Conservation (phyloP, 2,797 vertebrate genomes). For the Triplophysa bombifrons region DNA sequence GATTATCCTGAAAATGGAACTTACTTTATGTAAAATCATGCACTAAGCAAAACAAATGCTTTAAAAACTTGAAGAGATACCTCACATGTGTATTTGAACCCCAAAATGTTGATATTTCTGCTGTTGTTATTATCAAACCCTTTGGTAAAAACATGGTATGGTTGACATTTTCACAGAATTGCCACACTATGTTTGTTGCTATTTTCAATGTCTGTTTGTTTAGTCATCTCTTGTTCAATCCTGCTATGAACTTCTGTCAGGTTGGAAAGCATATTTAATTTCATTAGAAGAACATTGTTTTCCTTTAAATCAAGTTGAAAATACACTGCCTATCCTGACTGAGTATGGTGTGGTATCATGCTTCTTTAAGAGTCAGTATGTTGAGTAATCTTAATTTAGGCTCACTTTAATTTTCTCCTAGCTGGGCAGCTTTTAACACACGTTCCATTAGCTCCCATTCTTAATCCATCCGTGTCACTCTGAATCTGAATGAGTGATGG, state of each 20-base stretch:
- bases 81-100: no score
- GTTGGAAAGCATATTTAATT: not conserved
- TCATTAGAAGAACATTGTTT: not conserved
- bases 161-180: no score
- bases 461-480: conserved; percentile 67
- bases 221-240: not conserved
- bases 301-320: conserved; percentile 14
- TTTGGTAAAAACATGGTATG: no score
- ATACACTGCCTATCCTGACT: not conserved
- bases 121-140: no score
- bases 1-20: no score
- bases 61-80: no score
- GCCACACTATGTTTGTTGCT: not conserved
- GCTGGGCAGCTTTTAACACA: conserved; percentile 34
- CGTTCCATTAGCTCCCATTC: conserved; percentile 72
- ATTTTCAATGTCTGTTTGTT: not conserved
- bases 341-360: conserved; percentile 26
- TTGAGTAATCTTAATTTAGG: conserved; percentile 15
- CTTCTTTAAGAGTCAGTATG: conserved; percentile 9
- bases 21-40: no score
- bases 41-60: no score
- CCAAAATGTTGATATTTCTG: no score
- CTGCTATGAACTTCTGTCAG: not conserved
- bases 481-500: conserved; percentile 57
- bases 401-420: conserved; percentile 36